A percentile compares a stretch with the other conserved stretches of the same genome.
These are phyloP conservation scores for Euleptes europaea DNA, from an alignment of 2,113 vertebrate genomes.

Conservation along the genomic window DNA sequence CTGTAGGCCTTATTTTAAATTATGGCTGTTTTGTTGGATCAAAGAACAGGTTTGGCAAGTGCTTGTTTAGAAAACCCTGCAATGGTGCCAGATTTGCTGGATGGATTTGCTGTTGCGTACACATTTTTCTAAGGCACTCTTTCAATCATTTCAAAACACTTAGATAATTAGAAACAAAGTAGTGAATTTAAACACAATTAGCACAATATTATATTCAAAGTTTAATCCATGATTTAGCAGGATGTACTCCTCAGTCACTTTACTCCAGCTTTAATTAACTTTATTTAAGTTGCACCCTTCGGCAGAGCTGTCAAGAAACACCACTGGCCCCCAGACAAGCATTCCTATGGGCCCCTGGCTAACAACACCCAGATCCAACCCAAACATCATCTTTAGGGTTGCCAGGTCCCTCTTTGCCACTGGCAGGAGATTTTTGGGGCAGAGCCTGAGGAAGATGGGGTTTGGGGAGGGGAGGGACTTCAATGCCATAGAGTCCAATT, in stretches of 20 bases:
- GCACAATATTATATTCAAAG: constrained; percentile 60
- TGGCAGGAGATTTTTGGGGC: no score
- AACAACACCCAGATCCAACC: no score
- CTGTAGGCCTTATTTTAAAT: constrained; percentile 77
- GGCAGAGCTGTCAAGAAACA: no score
- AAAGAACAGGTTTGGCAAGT: constrained; percentile 79
- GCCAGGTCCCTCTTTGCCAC: no score
- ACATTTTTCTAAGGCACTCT: constrained; percentile 72
- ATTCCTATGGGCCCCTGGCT: no score
- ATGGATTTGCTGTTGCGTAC: constrained; percentile 71
- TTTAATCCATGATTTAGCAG: constrained; percentile 63
- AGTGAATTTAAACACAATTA: constrained; percentile 65
- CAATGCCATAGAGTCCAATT: no score
- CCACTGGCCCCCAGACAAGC: no score
- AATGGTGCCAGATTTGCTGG: constrained; percentile 71
- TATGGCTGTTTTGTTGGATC: constrained; percentile 72
- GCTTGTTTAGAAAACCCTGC: constrained; percentile 75
- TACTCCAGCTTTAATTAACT: constrained; percentile 56
- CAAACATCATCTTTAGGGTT: no score
- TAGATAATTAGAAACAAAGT: constrained; percentile 74
- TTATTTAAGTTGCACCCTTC: not conserved
- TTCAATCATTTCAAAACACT: constrained; percentile 73
- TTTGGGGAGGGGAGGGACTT: no score
- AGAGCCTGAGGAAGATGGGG: no score
- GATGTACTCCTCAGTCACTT: constrained; percentile 63